phyloP scores from a whole-genome alignment of 2,113 vertebrate species.

The Podarcis raffonei region DNA sequence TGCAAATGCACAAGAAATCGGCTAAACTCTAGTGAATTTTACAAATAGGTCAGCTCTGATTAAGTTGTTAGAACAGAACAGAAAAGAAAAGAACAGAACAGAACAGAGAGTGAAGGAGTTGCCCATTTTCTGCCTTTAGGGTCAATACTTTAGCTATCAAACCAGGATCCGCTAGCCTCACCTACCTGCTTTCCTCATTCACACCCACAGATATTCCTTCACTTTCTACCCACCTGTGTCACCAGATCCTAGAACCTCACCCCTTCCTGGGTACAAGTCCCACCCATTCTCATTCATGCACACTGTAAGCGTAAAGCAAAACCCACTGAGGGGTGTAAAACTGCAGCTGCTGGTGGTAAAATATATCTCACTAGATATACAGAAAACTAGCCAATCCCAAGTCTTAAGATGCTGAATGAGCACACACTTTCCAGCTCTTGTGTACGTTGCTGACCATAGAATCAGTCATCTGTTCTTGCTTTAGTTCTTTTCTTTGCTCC shows the following conservation, averaged over 20 bases:
- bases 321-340: not conserved
- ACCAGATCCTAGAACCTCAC: no score
- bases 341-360: no score
- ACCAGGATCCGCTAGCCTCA: not conserved
- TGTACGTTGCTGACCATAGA: not conserved
- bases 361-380: not conserved
- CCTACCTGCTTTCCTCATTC: not conserved
- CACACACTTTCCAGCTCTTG: not conserved
- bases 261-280: not conserved
- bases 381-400: not conserved
- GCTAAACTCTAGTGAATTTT: slow-evolving; percentile 31
- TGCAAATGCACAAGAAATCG: slow-evolving; percentile 28
- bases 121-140: not conserved
- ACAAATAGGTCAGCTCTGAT: slow-evolving; percentile 12
- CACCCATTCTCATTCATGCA: not conserved
- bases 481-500: not conserved
- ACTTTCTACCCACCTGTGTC: not conserved
- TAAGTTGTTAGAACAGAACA: slow-evolving; percentile 7
- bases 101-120: not conserved
- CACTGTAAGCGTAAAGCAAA: not conserved
- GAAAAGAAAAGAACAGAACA: not conserved
- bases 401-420: not conserved
- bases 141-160: not conserved
- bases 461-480: not conserved
- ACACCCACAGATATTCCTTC: not conserved